Base-by-base conservation (phyloP, 2,888 invertebrate genomes). In the Clusia tigrina region DNA sequence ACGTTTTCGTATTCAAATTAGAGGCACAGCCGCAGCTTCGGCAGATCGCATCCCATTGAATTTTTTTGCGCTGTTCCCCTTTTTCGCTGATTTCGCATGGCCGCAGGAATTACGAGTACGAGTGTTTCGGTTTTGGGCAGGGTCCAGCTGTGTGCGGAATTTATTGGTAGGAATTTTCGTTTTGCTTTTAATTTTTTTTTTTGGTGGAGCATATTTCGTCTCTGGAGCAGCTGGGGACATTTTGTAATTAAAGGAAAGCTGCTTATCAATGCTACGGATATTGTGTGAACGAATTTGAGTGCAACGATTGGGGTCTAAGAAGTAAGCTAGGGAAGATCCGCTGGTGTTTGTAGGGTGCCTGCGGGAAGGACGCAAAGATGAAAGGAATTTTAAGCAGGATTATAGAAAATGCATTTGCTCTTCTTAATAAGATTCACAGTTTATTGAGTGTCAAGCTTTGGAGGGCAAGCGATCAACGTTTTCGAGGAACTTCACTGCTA, bases 1-100 rank as follows among this genome's bases (percentile, higher is more conserved):
- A 74, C 60, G 59, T 60, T 60, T 76, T 75, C 74, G 76, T 77
- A 78, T 75, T 76, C 17, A 23, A 22, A 15, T 62, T 70, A n/a
- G n/a, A n/a, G n/a, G n/a, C n/a, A n/a, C n/a, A n/a, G n/a, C n/a
- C n/a, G n/a, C n/a, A n/a, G n/a, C n/a, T n/a, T n/a, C n/a, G n/a
- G n/a, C n/a, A n/a, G n/a, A n/a, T n/a, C n/a, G n/a, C 63, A 60
- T 53, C 46, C 15, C 46, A 9, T 57, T 57, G 22, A 2, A 25
- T 17, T 53, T 48, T 51, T 20, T 18, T 18, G 20, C 15, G 32
- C 10, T 46, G 6, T 58, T 48, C 26, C 15, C 25, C 17, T 57
- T 48, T 58, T 56, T 42, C 42, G 22, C 17, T 2, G 24, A 42
- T 42, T 56, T 56, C n/a, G n/a, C n/a, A n/a, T n/a, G n/a, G n/a